A percentile compares a stretch with the other conserved stretches of the same genome.
Evolutionary conservation across 2,888 invertebrate genomes (phyloP).

Genomic region (Aporophyla nigra): DNA sequence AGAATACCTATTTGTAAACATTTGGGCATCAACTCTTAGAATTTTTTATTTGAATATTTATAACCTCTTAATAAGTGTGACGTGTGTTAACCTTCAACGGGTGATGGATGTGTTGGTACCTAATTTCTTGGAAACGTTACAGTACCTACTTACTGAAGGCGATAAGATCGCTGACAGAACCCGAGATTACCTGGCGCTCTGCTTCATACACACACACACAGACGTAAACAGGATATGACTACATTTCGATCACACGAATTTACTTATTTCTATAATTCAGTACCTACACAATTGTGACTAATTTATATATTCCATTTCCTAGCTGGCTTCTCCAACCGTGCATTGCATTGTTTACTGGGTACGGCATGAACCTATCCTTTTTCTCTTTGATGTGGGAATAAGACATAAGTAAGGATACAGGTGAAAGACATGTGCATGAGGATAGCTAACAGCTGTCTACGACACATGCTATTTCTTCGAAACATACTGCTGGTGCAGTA

Average conservation of each 20-base stretch:
- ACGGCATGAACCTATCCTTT: not conserved
- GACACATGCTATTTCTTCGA: too few species aligned
- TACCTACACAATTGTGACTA: constrained; percentile 30
- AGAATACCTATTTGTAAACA: constrained; percentile 28
- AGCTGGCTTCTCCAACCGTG: not conserved
- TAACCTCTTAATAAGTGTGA: constrained; percentile 17
- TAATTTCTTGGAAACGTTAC: constrained; percentile 50
- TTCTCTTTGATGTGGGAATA: not conserved
- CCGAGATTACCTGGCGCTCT: constrained; percentile 11
- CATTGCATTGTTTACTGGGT: not conserved
- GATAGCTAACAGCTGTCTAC: not conserved
- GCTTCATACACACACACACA: constrained; percentile 7
- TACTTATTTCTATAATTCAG: constrained; percentile 7
- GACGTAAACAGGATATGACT: constrained; percentile 49
- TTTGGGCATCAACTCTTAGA: constrained; percentile 2
- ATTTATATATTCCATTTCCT: constrained; percentile 17
- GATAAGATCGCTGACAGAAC: constrained; percentile 43
- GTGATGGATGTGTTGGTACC: constrained; percentile 10
- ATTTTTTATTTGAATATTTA: constrained; percentile 18
- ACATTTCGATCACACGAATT: constrained; percentile 27
- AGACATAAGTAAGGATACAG: not conserved
- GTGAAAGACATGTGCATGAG: not conserved
- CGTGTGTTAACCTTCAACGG: constrained; percentile 23
- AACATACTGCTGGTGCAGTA: not conserved
- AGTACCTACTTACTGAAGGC: constrained; percentile 20